Evolutionary conservation across 2,888 invertebrate genomes (phyloP).

Genomic region (Agriopis aurantiaria): DNA sequence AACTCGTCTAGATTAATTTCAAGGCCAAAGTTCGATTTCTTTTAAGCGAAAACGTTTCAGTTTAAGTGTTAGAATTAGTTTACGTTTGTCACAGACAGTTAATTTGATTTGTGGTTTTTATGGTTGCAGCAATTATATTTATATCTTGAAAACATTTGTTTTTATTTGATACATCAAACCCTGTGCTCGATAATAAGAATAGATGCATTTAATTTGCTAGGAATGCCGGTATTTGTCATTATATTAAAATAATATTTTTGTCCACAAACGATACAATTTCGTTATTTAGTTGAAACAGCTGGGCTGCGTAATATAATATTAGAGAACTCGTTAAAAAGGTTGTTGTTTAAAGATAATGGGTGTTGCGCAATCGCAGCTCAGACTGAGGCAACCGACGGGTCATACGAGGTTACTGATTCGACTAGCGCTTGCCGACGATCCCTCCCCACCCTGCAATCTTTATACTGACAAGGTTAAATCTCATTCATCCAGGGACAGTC

Average conservation of each 20-base stretch:
- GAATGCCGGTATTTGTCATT: no score
- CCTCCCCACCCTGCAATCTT: neutral
- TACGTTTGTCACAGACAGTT: conserved; percentile 22
- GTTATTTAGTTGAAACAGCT: no score
- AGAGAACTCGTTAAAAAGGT: neutral
- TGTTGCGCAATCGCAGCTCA: conserved; percentile 11
- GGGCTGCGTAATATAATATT: neutral
- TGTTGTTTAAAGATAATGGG: neutral
- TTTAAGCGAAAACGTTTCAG: conserved; percentile 18
- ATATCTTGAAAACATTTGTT: conserved; percentile 1
- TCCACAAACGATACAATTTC: no score
- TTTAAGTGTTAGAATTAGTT: conserved; percentile 8
- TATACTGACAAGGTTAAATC: neutral
- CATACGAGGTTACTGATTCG: conserved; percentile 16
- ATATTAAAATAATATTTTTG: no score
- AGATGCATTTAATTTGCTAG: no score
- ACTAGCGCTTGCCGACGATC: conserved; percentile 11
- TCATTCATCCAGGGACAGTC: conserved; percentile 13
- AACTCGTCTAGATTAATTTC: conserved; percentile 20
- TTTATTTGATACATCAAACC: neutral
- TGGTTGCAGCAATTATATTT: conserved; percentile 27
- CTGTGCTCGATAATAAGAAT: no score
- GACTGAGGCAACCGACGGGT: conserved; percentile 1
- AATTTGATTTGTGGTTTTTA: conserved; percentile 9
- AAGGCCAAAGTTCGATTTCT: conserved; percentile 31